Base-by-base conservation (phyloP, 2,888 invertebrate species). In the Deroplatys truncata region DNA sequence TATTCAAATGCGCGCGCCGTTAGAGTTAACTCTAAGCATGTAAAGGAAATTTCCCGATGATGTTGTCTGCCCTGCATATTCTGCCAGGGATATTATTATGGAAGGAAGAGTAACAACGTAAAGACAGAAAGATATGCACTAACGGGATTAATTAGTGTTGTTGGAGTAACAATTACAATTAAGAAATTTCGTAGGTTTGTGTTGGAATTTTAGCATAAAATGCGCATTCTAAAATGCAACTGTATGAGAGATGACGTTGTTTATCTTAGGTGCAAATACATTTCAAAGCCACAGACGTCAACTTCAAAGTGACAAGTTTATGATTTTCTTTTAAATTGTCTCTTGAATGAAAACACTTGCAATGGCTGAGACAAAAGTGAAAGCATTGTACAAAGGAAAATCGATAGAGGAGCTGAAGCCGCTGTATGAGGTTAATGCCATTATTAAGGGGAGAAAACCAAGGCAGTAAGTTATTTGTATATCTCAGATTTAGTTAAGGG, bases 371-470 rank as follows among this genome's bases (percentile, higher is more conserved):
- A 85, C 85, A 86, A 89, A 88, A 29, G 16, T 89, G 15, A 89
- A 89, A 49, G 28, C 84, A 29, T 88, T 90, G 25, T 29, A 89
- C 43, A n/a, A 87, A 31, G 90, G 88, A 35, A 94, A 94, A 92
- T 94, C 94, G 91, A 93, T 96, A 88, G 94, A 95, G 91, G 95
- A 95, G 93, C 94, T 96, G 93, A 94, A 95, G 91, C 94, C 94
- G 92, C 92, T 94, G 92, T 93, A 95, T 92, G 93, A 93, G 92
- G 93, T 94, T 86, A 28, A 25, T 92, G 94, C 90, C 2, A 13
- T 49, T 29, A 49, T 84, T 84, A 94, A 94, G 92, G 92, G 93
- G 84, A 95, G 94, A 91, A 94, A 94, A 92, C 94, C 94, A 90
- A 94, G 94, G 90, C 92, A 94, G 95, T 95, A 93, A 94, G 95